Percentiles rank a stretch among this genome's conserved stretches.
Evolutionary conservation across 64 coral and sea anemone genomes (phyloP).

Genomic region (Hydrozoanthus tunicans): DNA sequence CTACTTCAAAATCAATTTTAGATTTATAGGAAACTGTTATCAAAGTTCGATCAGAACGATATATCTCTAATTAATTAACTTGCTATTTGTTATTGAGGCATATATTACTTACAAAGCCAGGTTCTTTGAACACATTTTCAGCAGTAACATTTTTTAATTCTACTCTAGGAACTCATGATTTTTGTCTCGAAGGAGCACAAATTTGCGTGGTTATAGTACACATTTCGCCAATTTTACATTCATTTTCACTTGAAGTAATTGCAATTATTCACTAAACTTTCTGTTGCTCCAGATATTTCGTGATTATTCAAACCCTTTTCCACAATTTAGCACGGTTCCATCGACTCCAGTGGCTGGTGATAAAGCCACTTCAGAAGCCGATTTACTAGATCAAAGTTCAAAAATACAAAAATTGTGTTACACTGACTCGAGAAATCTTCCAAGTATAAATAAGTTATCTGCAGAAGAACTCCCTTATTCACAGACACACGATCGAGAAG

Average conservation of each 20-base stretch:
- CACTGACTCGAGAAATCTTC: background rate
- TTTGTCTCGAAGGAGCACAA: background rate
- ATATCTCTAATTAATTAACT: conserved; percentile 38
- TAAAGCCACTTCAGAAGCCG: too few species aligned
- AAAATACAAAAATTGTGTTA: background rate
- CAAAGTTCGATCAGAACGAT: conserved; percentile 32
- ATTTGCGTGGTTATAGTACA: background rate
- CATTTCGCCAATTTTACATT: background rate
- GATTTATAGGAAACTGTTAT: background rate
- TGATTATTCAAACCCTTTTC: too few species aligned
- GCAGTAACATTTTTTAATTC: background rate
- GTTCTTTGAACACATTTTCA: conserved; percentile 3
- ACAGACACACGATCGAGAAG: background rate
- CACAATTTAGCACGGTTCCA: too few species aligned
- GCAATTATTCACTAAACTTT: too few species aligned
- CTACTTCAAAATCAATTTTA: background rate
- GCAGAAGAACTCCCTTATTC: background rate
- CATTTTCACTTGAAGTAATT: background rate
- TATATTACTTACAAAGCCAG: conserved; percentile 48
- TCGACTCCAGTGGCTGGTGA: background rate
- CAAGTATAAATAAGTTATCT: background rate
- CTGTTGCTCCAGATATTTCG: too few species aligned
- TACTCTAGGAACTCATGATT: conserved; percentile 5
- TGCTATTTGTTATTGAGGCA: conserved; percentile 5
- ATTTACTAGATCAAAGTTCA: too few species aligned